Evolutionary conservation across 2,797 vertebrate genomes (phyloP).

Genomic region (Xenops minutus): DNA sequence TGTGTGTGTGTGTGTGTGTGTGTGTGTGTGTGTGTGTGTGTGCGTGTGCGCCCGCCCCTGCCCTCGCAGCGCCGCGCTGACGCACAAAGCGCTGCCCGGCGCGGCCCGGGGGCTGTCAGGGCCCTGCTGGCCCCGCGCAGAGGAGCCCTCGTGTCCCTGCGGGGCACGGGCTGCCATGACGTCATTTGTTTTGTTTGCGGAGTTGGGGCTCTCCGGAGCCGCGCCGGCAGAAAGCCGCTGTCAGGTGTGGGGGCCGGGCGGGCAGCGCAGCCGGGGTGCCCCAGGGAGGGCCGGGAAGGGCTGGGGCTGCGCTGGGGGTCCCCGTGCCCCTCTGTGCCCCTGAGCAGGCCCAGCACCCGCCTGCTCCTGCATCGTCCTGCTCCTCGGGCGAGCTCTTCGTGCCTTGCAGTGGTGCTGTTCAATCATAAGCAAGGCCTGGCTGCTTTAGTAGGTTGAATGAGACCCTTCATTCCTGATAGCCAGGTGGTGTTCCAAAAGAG

Average conservation of each 20-base stretch:
- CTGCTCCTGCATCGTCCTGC: too few relatives aligned
- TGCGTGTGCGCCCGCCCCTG: too few relatives aligned
- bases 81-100: background rate
- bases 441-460: background rate
- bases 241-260: background rate
- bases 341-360: too few relatives aligned
- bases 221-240: fast-evolving
- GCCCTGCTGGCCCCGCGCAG: background rate
- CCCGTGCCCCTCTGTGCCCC: too few relatives aligned
- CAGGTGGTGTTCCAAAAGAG: background rate
- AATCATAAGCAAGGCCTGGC: background rate
- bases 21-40: too few relatives aligned
- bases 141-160: background rate
- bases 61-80: background rate
- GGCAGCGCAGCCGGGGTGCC: background rate
- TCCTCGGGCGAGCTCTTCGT: background rate
- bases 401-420: background rate
- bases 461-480: background rate
- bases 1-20: too few relatives aligned
- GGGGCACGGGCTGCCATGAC: background rate
- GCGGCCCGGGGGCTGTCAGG: background rate
- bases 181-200: background rate
- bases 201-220: background rate
- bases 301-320: too few relatives aligned
- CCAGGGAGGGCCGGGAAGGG: too few relatives aligned